Evolutionary conservation across 2,888 invertebrate genomes (phyloP).

Genomic region (Apotomis capreana): DNA sequence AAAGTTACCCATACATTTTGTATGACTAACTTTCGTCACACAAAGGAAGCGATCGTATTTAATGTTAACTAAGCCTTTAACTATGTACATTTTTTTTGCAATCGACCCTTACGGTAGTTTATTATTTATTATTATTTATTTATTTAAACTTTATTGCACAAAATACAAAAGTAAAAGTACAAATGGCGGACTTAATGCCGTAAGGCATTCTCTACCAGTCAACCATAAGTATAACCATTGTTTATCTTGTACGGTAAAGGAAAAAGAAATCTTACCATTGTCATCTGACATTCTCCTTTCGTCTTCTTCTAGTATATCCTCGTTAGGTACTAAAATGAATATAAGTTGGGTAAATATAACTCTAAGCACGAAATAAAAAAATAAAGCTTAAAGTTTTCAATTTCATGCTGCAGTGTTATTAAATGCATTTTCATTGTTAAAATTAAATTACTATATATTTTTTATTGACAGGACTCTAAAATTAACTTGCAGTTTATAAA

Average conservation of each 20-base stretch:
- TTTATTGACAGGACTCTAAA: not conserved
- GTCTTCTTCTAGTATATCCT: conserved; percentile 80
- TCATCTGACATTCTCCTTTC: conserved; percentile 77
- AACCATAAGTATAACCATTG: too few relatives aligned
- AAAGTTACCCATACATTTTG: too few relatives aligned
- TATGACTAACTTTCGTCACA: too few relatives aligned
- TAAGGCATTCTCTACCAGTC: too few relatives aligned
- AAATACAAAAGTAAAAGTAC: too few relatives aligned
- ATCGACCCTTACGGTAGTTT: not conserved
- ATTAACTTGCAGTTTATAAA: not conserved
- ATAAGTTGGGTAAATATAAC: conserved; percentile 43
- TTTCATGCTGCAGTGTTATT: not conserved
- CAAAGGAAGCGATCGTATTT: too few relatives aligned
- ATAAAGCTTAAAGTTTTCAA: not conserved
- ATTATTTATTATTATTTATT: not conserved
- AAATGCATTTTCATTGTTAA: not conserved
- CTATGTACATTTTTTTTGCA: too few relatives aligned
- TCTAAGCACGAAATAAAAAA: not conserved
- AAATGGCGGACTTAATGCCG: too few relatives aligned
- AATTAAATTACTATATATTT: not conserved
- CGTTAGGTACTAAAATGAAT: conserved; percentile 76
- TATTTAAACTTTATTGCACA: too few relatives aligned
- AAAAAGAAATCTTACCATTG: conserved; percentile 60
- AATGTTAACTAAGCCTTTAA: too few relatives aligned
- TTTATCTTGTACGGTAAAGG: too few relatives aligned